Evolutionary conservation across 2,113 vertebrate genomes (phyloP).

Genomic region (Osmerus mordax): DNA sequence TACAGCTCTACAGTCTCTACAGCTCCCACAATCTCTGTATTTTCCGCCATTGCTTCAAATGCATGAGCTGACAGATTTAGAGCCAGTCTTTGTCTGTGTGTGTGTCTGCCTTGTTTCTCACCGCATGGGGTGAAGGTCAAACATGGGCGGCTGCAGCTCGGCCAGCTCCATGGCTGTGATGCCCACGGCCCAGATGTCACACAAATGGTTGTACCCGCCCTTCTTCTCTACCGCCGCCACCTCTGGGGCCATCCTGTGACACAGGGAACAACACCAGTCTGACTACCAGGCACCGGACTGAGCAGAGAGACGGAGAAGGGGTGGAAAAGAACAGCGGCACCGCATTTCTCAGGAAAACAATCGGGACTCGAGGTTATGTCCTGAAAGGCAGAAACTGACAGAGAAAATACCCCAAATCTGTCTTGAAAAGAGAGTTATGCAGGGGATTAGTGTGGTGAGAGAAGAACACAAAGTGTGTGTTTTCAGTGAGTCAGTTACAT

Average conservation of each 20-base stretch:
- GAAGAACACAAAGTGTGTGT: not conserved
- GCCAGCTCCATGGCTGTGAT: constrained; percentile 86
- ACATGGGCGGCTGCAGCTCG: constrained; percentile 83
- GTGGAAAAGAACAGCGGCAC: not conserved
- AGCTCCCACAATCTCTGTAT: no score
- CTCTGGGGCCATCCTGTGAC: constrained; percentile 85
- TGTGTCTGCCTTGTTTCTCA: constrained; percentile 28
- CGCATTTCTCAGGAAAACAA: not conserved
- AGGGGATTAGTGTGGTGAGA: not conserved
- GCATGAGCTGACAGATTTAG: no score
- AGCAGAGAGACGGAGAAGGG: no score
- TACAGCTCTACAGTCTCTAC: no score
- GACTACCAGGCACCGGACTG: not conserved
- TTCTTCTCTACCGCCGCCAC: constrained; percentile 88
- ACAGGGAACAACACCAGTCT: not conserved
- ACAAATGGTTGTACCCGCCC: constrained; percentile 85
- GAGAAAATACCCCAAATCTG: not conserved
- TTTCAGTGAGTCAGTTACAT: not conserved
- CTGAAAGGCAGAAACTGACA: not conserved
- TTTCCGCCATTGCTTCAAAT: no score
- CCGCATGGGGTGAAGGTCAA: constrained; percentile 87
- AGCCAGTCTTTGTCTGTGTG: not conserved
- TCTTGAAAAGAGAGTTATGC: not conserved
- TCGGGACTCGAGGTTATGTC: not conserved
- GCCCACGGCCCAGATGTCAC: constrained; percentile 86